phyloP scores from a whole-genome alignment of 2,888 invertebrate genomes.

The Amphimallon solstitiale region DNA sequence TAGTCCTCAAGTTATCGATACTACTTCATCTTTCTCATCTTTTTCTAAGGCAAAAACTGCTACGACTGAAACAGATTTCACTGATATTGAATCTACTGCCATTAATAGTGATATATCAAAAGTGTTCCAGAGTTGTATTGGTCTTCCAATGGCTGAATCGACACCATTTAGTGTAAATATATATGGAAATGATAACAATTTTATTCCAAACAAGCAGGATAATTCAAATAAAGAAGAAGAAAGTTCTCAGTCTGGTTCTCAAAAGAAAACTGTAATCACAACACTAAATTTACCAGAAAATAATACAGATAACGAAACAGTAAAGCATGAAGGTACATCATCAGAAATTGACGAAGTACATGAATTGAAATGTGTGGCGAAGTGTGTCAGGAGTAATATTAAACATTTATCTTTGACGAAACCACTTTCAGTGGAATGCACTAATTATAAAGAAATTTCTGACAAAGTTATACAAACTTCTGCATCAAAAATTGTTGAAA shows the following conservation, averaged over 20 bases:
- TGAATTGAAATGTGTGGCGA: conserved; percentile 31
- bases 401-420: conserved; percentile 40
- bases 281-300: not conserved
- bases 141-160: conserved; percentile 48
- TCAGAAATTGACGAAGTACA: not conserved
- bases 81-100: conserved; percentile 30
- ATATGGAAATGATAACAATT: not conserved
- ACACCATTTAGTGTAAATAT: conserved; percentile 41
- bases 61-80: conserved; percentile 26
- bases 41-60: conserved; percentile 16
- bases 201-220: not conserved
- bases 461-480: conserved; percentile 45
- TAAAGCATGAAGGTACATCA: not conserved
- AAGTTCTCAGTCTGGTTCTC: not conserved
- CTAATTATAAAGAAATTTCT: conserved; percentile 7
- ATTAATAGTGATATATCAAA: conserved; percentile 23
- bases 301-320: not conserved
- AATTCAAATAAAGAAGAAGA: not conserved
- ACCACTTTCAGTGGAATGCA: conserved; percentile 42
- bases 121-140: conserved; percentile 41
- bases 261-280: not conserved
- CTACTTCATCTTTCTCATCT: conserved; percentile 31
- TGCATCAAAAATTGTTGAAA: conserved; percentile 22
- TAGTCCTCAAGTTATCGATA: conserved; percentile 24
- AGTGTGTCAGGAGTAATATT: conserved; percentile 36